These are phyloP conservation scores for Typhlichthys eigenmanni DNA, from an alignment of 2,797 vertebrate genomes.

Conservation along the genomic window DNA sequence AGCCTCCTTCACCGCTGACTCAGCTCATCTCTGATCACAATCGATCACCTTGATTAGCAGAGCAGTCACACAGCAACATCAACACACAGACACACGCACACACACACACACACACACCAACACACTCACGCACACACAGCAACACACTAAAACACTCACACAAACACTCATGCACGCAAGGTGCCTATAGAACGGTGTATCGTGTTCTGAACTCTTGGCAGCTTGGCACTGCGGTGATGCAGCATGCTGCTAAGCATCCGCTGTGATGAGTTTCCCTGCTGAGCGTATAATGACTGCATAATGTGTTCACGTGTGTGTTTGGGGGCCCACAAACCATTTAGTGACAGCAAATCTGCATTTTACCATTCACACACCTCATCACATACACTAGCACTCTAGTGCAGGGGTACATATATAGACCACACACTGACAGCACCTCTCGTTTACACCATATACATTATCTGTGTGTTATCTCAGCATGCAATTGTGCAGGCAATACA, in stretches of 20 bases:
- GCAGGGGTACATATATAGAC: neutral
- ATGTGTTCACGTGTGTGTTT: constrained; percentile 18
- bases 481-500: constrained; percentile 12
- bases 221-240: constrained; percentile 25
- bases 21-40: neutral
- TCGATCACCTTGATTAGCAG: constrained; percentile 5
- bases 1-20: neutral
- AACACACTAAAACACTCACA: neutral
- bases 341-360: constrained; percentile 8
- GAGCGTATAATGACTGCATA: constrained; percentile 15
- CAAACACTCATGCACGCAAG: constrained; percentile 9
- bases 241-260: constrained; percentile 26
- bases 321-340: constrained; percentile 20
- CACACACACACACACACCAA: constrained; percentile 2
- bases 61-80: neutral
- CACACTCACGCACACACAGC: neutral
- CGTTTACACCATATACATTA: neutral
- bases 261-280: constrained; percentile 16
- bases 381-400: neutral
- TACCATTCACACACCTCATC: neutral
- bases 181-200: constrained; percentile 37
- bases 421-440: constrained; percentile 1
- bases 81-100: neutral
- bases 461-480: constrained; percentile 12
- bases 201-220: constrained; percentile 31